Evolutionary conservation across 2,113 vertebrate genomes (phyloP).

Genomic region (Tragelaphus strepsiceros): DNA sequence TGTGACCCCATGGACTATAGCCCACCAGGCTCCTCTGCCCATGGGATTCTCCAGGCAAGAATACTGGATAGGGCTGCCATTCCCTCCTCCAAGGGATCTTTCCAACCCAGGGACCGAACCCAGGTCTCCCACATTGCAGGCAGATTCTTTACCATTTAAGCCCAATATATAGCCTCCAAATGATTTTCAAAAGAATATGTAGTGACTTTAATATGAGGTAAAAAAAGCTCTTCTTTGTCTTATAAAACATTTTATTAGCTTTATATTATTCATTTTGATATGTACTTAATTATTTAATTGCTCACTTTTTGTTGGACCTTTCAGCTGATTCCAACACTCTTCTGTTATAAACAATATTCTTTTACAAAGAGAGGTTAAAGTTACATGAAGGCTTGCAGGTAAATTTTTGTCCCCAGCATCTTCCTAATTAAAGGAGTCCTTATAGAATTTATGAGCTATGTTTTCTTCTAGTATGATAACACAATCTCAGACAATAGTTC

Average conservation of each 20-base stretch:
- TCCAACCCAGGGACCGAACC: neutral
- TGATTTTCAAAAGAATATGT: neutral
- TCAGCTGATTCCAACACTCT: neutral
- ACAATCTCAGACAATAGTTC: neutral
- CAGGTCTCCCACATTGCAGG: neutral
- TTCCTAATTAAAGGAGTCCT: neutral
- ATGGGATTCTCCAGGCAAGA: neutral
- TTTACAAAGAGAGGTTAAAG: neutral
- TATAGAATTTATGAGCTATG: neutral
- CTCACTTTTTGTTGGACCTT: neutral
- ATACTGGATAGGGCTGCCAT: neutral
- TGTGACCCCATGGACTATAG: neutral
- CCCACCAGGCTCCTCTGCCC: neutral
- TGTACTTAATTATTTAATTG: neutral
- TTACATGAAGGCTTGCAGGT: neutral
- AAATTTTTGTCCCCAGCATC: neutral
- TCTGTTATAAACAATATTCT: neutral
- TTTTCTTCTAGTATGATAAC: neutral
- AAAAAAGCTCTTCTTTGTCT: neutral
- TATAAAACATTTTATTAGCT: neutral
- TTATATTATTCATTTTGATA: neutral
- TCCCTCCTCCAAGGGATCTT: neutral
- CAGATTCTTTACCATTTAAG: neutral
- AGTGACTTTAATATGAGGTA: neutral
- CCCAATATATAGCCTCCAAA: neutral